Percentiles rank a stretch among this genome's conserved stretches.
These are phyloP conservation scores for Pteropus alecto DNA, from an alignment of 2,113 vertebrate genomes.

Conservation along the genomic window DNA sequence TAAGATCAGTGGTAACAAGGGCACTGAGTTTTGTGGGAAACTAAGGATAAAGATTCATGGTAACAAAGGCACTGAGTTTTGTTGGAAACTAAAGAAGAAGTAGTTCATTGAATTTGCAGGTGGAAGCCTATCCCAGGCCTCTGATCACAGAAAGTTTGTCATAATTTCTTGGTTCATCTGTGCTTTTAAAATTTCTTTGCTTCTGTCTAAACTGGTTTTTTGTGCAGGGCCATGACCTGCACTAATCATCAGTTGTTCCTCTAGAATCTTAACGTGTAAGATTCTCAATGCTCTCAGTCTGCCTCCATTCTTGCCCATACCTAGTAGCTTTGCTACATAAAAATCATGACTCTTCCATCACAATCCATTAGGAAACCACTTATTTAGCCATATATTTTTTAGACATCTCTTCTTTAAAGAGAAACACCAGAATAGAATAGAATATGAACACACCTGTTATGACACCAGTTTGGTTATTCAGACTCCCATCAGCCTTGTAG, in stretches of 20 bases:
- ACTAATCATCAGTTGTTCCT: background rate
- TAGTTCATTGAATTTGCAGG: background rate
- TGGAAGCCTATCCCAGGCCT: background rate
- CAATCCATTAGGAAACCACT: background rate
- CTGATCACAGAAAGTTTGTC: background rate
- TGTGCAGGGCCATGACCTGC: background rate
- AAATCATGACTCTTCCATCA: background rate
- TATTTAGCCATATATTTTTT: background rate
- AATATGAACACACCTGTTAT: background rate
- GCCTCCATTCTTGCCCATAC: background rate
- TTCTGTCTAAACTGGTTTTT: background rate
- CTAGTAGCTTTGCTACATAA: background rate
- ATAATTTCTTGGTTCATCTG: background rate
- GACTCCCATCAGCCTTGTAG: background rate
- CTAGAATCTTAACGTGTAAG: background rate
- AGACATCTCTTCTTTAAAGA: background rate
- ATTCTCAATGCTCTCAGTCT: background rate
- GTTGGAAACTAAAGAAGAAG: background rate
- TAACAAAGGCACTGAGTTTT: background rate
- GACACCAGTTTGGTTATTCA: background rate
- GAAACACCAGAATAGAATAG: background rate
- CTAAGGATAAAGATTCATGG: background rate
- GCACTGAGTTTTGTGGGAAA: background rate
- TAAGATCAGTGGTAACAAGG: background rate
- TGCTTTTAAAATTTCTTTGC: background rate